Conservation (phyloP, 2,888 invertebrate species). For the Dastarcus helophoroides region DNA sequence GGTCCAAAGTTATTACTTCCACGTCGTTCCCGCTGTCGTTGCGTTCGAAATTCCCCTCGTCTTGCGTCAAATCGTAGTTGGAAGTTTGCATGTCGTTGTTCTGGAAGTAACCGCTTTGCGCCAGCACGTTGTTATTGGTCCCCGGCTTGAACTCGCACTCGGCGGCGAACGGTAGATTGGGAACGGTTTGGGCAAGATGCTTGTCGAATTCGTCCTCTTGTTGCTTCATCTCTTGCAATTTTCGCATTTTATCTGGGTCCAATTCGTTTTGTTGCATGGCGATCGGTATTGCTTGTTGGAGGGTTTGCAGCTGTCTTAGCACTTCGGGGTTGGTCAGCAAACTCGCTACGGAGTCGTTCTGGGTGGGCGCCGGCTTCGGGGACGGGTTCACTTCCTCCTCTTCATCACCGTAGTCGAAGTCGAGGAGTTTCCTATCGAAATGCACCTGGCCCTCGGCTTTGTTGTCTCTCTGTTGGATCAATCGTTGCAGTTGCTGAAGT, state of each 20-base stretch:
- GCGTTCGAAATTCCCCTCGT: conserved; percentile 49
- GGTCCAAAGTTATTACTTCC: conserved; percentile 41
- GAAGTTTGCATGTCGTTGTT: conserved; percentile 45
- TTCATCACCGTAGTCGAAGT: conserved; percentile 88
- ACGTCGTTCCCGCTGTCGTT: conserved; percentile 27
- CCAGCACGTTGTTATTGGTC: conserved; percentile 23
- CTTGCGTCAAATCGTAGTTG: conserved; percentile 26
- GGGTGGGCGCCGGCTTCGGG: conserved; percentile 31
- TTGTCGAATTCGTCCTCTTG: conserved; percentile 68
- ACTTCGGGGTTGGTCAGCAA: conserved; percentile 79
- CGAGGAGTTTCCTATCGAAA: conserved; percentile 73
- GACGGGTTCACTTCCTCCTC: conserved; percentile 60
- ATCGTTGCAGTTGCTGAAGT: conserved; percentile 51
- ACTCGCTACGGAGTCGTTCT: conserved; percentile 32
- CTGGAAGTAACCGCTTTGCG: conserved; percentile 29
- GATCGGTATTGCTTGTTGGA: conserved; percentile 39
- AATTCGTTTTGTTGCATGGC: conserved; percentile 51
- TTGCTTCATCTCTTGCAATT: conserved; percentile 57
- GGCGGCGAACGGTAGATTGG: conserved; percentile 53
- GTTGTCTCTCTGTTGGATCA: conserved; percentile 38
- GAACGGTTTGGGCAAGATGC: conserved; percentile 61
- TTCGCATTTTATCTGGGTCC: conserved; percentile 57
- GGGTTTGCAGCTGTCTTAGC: conserved; percentile 75
- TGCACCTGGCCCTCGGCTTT: conserved; percentile 44
- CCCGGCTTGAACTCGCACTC: conserved; percentile 51